Percentiles rank a stretch among this genome's conserved stretches.
Conservation (phyloP, 2,113 vertebrate species). For the Anolis sagrei region DNA sequence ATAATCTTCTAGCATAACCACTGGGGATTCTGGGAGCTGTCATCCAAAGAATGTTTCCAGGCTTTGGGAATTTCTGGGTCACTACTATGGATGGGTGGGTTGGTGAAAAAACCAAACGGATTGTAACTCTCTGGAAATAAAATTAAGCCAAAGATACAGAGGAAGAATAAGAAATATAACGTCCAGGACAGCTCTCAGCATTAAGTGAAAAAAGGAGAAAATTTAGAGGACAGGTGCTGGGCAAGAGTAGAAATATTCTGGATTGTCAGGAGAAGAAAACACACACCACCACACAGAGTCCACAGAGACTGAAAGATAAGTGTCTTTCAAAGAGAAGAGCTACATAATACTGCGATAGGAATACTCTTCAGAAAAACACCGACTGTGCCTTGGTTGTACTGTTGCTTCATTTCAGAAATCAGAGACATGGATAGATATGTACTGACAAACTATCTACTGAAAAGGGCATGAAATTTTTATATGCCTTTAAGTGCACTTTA, state of each 20-base stretch:
- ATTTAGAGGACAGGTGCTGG: slow-evolving; percentile 47
- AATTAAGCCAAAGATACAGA: neutral
- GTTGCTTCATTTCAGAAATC: neutral
- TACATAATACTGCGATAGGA: neutral
- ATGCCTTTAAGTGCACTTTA: slow-evolving; percentile 14
- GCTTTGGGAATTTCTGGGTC: neutral
- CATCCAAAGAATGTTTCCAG: neutral
- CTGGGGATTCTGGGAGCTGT: neutral
- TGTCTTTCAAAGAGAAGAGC: slow-evolving; percentile 42
- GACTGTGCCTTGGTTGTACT: accelerated
- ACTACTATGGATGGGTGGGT: neutral
- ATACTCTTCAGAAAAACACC: slow-evolving; percentile 61
- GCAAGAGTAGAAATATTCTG: slow-evolving; percentile 45
- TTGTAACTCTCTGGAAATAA: slow-evolving; percentile 2
- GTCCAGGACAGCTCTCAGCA: slow-evolving; percentile 10
- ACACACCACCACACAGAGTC: slow-evolving; percentile 35
- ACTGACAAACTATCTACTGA: slow-evolving; percentile 20
- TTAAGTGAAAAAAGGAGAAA: slow-evolving; percentile 15
- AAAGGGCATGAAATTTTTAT: neutral
- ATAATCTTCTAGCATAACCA: neutral
- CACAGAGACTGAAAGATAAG: slow-evolving; percentile 42
- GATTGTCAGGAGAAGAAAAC: slow-evolving; percentile 48
- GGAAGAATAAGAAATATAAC: slow-evolving; percentile 7
- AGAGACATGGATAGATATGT: slow-evolving; percentile 23
- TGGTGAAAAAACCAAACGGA: neutral